Conservation (phyloP, 1,140 invertebrate species). For the Aphidius gifuensis region DNA sequence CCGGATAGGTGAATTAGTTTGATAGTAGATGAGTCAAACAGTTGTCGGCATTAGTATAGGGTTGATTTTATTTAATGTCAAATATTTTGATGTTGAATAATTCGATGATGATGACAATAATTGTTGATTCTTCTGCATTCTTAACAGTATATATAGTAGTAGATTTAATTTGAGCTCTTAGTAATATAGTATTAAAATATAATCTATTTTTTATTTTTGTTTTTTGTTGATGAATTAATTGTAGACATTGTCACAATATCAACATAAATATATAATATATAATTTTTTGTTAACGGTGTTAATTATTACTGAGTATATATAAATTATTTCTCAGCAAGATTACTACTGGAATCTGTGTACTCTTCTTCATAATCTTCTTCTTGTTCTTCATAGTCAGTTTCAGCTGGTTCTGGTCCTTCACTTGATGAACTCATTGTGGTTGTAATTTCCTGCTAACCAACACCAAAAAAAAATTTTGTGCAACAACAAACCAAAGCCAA, state of each 20-base stretch:
- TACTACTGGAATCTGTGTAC: slow-evolving; percentile 47
- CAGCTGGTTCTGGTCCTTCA: slow-evolving; percentile 52
- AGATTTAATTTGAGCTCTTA: too few species aligned
- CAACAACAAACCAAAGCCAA: slow-evolving; percentile 25
- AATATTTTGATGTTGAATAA: too few species aligned
- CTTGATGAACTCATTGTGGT: slow-evolving; percentile 42
- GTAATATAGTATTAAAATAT: too few species aligned
- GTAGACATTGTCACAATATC: too few species aligned
- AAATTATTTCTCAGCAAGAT: slow-evolving; percentile 51
- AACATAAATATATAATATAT: too few species aligned
- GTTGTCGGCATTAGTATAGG: slow-evolving; percentile 8
- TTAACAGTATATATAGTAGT: too few species aligned
- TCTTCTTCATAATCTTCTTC: slow-evolving; percentile 52
- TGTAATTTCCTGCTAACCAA: slow-evolving; percentile 47
- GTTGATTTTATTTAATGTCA: not conserved
- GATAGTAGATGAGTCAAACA: slow-evolving; percentile 23
- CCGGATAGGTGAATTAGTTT: slow-evolving; percentile 41
- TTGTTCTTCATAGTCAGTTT: slow-evolving; percentile 51
- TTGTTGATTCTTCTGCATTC: too few species aligned
- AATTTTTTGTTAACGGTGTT: not conserved
- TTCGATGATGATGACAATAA: too few species aligned
- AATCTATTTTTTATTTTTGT: too few species aligned
- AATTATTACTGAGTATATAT: not conserved
- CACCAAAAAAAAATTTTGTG: slow-evolving; percentile 24
- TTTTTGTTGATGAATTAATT: too few species aligned